phyloP scores from a whole-genome alignment of 2,888 invertebrate genomes.

The Caenorhabditis sp. region DNA sequence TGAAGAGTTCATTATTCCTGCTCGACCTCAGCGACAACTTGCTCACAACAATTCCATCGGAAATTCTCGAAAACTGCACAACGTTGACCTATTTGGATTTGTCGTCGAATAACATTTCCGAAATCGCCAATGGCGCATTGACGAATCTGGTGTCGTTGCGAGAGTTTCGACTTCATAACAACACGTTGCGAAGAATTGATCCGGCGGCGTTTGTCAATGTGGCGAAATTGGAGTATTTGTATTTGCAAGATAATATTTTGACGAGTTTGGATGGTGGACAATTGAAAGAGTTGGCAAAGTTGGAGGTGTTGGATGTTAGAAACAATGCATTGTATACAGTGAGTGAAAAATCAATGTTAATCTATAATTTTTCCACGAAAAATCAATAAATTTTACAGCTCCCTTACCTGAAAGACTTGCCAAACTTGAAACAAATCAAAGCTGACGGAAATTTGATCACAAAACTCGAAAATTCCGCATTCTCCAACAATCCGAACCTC shows the following conservation, averaged over 20 bases:
- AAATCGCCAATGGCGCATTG: slow-evolving; percentile 79
- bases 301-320: slow-evolving; percentile 81
- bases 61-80: slow-evolving; percentile 83
- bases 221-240: slow-evolving; percentile 78
- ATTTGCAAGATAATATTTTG: slow-evolving; percentile 82
- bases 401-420: slow-evolving; percentile 81
- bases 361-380: too few species aligned
- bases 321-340: slow-evolving; percentile 82
- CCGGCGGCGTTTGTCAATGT: slow-evolving; percentile 85
- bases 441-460: slow-evolving; percentile 76
- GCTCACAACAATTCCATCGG: slow-evolving; percentile 82
- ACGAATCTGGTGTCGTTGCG: slow-evolving; percentile 81
- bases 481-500: slow-evolving; percentile 81
- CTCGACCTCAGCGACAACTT: slow-evolving; percentile 85
- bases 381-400: slow-evolving; percentile 35
- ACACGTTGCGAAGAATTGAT: slow-evolving; percentile 80
- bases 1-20: slow-evolving; percentile 76
- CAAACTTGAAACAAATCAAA: slow-evolving; percentile 79
- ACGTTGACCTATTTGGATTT: slow-evolving; percentile 81
- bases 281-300: slow-evolving; percentile 82
- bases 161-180: slow-evolving; percentile 75
- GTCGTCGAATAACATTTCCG: slow-evolving; percentile 81
- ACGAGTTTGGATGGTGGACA: slow-evolving; percentile 82
- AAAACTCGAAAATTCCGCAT: slow-evolving; percentile 82
- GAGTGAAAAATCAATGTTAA: slow-evolving; percentile 18